Percentiles rank a stretch among this genome's conserved stretches.
Conservation (phyloP, 2,113 vertebrate genomes). For the Oplegnathus fasciatus region DNA sequence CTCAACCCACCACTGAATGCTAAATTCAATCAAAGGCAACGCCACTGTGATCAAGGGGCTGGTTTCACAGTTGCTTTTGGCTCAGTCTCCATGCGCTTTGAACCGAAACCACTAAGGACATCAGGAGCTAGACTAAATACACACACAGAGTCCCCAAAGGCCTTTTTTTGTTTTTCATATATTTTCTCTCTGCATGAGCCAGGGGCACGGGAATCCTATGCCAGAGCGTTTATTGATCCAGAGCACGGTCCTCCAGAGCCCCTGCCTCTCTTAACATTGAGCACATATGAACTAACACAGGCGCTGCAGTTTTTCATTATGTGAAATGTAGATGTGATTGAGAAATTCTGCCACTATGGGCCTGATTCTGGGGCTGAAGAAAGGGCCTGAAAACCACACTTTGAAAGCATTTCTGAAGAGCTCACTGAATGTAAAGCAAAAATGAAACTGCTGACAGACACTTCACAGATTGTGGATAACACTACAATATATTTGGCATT, state of each 20-base stretch:
- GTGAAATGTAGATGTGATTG: conserved; percentile 90
- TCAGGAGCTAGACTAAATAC: conserved; percentile 59
- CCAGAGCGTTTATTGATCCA: conserved; percentile 84
- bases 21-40: conserved; percentile 60
- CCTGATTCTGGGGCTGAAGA: conserved; percentile 9
- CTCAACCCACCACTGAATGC: conserved; percentile 44
- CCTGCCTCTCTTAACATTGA: conserved; percentile 82
- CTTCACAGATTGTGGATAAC: conserved; percentile 11
- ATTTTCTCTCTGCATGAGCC: conserved; percentile 70
- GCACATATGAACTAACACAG: conserved; percentile 80
- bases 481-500: conserved; percentile 27
- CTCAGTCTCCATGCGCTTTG: conserved; percentile 50
- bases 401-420: conserved; percentile 20
- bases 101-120: conserved; percentile 45
- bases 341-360: conserved; percentile 85
- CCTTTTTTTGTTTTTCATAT: conserved; percentile 47
- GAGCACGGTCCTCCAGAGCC: conserved; percentile 82
- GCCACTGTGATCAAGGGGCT: conserved; percentile 58
- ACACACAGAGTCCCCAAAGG: conserved; percentile 42
- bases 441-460: conserved; percentile 37
- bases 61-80: conserved; percentile 66
- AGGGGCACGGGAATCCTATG: conserved; percentile 59
- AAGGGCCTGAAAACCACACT: conserved; percentile 71
- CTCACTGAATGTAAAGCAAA: conserved; percentile 17
- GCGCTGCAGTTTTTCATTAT: conserved; percentile 89